These are phyloP conservation scores for Ataeniobius toweri DNA, from an alignment of 2,797 vertebrate genomes.

Conservation along the genomic window DNA sequence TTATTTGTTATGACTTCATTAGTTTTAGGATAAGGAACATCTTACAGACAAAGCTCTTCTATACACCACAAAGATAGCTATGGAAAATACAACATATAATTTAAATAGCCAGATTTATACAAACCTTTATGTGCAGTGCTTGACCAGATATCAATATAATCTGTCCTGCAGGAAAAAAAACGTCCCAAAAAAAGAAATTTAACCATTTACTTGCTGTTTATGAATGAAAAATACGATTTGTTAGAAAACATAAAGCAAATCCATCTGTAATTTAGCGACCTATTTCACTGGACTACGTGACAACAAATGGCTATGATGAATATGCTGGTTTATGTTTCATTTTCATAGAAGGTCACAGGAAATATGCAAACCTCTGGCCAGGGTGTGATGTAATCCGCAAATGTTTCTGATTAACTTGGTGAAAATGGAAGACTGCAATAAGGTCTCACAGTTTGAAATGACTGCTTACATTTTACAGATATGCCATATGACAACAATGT, in stretches of 20 bases:
- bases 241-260: background rate
- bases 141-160: background rate
- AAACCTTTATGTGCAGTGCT: background rate
- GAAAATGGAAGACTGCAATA: constrained; percentile 2
- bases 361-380: background rate
- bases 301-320: background rate
- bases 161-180: background rate
- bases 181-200: background rate
- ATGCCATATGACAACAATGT: constrained; percentile 19
- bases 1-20: no score
- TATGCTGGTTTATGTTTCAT: background rate
- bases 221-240: background rate
- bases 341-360: background rate
- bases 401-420: background rate
- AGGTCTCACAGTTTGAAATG: constrained; percentile 7
- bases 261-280: background rate
- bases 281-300: background rate
- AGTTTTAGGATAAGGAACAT: no score
- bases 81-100: no score
- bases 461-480: constrained; percentile 38
- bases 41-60: no score
- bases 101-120: no score
- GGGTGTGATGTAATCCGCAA: background rate
- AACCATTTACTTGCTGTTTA: background rate
- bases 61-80: no score